These are phyloP conservation scores for Dreissena polymorpha DNA, from an alignment of 1,140 invertebrate species.

Conservation along the genomic window DNA sequence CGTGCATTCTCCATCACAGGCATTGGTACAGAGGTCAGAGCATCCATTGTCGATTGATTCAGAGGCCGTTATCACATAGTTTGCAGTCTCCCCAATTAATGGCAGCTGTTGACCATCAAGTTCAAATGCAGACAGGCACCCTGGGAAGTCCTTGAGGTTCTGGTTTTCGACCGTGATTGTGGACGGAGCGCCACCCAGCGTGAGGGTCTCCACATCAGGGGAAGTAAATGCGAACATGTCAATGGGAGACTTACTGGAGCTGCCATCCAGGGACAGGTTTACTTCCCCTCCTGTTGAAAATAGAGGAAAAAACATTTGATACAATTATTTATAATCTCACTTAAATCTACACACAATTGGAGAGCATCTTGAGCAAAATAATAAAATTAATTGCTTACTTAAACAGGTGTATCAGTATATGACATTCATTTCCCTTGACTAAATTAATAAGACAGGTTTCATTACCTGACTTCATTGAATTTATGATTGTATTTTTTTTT, in stretches of 20 bases:
- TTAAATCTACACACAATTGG: background rate
- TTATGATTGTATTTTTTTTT: too few relatives aligned
- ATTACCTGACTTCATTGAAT: too few relatives aligned
- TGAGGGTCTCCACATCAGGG: conserved; percentile 61
- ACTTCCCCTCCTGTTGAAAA: background rate
- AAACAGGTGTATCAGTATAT: too few relatives aligned
- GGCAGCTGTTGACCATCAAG: conserved; percentile 94
- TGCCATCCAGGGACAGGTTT: conserved; percentile 3
- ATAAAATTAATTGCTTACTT: background rate
- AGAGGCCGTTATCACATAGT: conserved; percentile 62
- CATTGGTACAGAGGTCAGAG: conserved; percentile 66
- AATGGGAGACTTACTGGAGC: background rate
- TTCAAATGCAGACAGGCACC: conserved; percentile 93
- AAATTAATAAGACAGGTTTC: too few relatives aligned
- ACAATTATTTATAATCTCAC: background rate
- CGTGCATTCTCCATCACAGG: conserved; percentile 13
- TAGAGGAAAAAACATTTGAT: background rate
- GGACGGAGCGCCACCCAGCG: conserved; percentile 57
- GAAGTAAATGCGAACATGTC: conserved; percentile 59
- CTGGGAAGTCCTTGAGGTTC: conserved; percentile 85
- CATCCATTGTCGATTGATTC: conserved; percentile 64
- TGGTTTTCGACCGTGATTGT: conserved; percentile 38
- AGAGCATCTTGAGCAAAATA: background rate
- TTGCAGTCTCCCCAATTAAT: conserved; percentile 86
- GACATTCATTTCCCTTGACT: too few relatives aligned